These are phyloP conservation scores for Tauraco hartlaubi DNA, from an alignment of 2,797 vertebrate genomes.

Conservation along the genomic window DNA sequence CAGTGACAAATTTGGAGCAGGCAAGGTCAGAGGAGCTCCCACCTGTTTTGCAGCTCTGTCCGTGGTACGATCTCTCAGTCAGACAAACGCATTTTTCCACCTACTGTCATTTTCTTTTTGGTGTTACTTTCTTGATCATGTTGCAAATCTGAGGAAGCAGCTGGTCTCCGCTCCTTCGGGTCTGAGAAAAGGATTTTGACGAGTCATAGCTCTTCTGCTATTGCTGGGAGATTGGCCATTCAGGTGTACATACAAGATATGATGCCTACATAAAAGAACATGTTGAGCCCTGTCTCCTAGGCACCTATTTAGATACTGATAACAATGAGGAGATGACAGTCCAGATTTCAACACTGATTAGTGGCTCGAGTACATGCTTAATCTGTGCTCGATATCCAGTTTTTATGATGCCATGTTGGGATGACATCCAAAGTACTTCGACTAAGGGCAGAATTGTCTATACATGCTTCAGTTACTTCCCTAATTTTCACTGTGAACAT, in stretches of 20 bases:
- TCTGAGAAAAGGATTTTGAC: background rate
- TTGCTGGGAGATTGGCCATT: background rate
- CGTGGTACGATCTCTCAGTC: background rate
- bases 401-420: fast-evolving
- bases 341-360: background rate
- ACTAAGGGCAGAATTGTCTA: background rate
- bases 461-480: background rate
- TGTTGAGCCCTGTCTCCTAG: background rate
- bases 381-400: background rate
- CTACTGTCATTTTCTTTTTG: background rate
- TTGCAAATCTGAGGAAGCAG: background rate
- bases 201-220: background rate
- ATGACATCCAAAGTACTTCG: fast-evolving
- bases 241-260: background rate
- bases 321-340: background rate
- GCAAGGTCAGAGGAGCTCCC: slow-evolving; percentile 1
- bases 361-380: background rate
- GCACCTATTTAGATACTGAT: background rate
- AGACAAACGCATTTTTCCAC: background rate
- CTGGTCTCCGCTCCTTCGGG: background rate
- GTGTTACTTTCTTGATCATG: background rate
- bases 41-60: slow-evolving; percentile 18
- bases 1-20: background rate
- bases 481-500: background rate
- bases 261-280: background rate